phyloP scores from a whole-genome alignment of 2,888 invertebrate species.

The Andricus quercusramuli region DNA sequence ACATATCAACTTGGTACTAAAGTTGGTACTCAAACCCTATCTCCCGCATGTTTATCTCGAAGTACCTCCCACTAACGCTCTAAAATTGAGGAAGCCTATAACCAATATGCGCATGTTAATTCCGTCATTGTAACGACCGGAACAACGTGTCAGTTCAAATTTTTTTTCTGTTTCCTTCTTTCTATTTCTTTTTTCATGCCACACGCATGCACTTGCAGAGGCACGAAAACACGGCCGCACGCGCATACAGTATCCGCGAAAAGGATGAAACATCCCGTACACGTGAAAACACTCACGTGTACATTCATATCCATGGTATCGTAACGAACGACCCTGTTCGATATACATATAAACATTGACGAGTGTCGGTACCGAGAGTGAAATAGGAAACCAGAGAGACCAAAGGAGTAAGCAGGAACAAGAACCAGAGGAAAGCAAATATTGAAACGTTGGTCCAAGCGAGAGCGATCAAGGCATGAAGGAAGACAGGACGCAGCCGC shows the following conservation, averaged over 20 bases:
- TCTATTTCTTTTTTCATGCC: constrained; percentile 42
- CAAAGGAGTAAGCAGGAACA: constrained; percentile 43
- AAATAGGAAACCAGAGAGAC: constrained; percentile 23
- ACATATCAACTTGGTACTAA: too few relatives aligned
- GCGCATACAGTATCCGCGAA: constrained; percentile 35
- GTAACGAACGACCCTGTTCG: constrained; percentile 50
- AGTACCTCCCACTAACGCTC: neutral
- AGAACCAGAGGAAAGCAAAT: constrained; percentile 52
- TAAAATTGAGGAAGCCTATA: neutral
- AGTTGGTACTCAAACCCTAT: neutral
- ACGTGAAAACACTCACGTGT: constrained; percentile 8
- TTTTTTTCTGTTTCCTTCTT: constrained; percentile 43
- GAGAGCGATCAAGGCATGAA: constrained; percentile 42
- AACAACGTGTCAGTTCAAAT: constrained; percentile 63
- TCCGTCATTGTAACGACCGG: constrained; percentile 53
- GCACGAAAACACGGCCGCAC: constrained; percentile 22
- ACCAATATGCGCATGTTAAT: constrained; percentile 54
- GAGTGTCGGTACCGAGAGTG: constrained; percentile 40
- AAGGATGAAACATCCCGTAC: constrained; percentile 52
- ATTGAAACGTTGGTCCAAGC: constrained; percentile 49
- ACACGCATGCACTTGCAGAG: constrained; percentile 34
- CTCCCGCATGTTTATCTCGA: neutral
- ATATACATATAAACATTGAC: constrained; percentile 40
- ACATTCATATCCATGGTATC: constrained; percentile 5
- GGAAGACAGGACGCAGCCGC: constrained; percentile 42